Evolutionary conservation across 2,888 invertebrate genomes (phyloP).

Genomic region (Plusia festucae): DNA sequence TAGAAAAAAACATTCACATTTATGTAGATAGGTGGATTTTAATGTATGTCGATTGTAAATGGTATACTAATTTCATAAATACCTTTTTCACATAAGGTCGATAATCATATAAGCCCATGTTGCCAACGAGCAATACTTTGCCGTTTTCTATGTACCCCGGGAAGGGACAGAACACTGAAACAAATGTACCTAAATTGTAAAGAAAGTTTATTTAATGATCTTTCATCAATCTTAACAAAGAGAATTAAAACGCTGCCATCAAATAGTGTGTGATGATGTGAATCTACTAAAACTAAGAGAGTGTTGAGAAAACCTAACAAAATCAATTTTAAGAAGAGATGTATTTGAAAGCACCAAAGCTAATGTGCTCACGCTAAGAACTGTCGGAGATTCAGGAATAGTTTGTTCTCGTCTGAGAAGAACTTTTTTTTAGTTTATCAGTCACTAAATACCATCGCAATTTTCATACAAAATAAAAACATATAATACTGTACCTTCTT

Average conservation of each 20-base stretch:
- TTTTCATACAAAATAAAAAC: no score
- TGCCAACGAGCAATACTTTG: slow-evolving; percentile 97
- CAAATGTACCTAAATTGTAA: slow-evolving; percentile 12
- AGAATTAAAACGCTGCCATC: background rate
- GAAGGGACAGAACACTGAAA: slow-evolving; percentile 96
- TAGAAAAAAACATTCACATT: slow-evolving; percentile 52
- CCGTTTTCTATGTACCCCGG: slow-evolving; percentile 97
- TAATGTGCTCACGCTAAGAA: no score
- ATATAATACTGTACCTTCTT: slow-evolving; percentile 92
- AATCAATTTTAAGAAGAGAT: no score
- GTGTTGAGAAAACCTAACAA: no score
- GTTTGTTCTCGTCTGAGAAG: no score
- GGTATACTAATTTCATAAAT: slow-evolving; percentile 48
- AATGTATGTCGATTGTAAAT: background rate
- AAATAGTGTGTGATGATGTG: no score
- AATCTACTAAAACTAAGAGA: no score
- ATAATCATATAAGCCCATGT: slow-evolving; percentile 98
- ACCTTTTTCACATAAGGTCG: slow-evolving; percentile 97
- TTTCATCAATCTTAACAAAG: background rate
- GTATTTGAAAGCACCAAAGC: no score
- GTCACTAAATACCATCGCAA: no score
- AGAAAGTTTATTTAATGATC: slow-evolving; percentile 9
- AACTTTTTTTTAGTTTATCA: no score
- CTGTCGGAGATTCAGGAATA: no score
- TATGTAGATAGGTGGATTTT: background rate